Conservation (phyloP, 1,140 invertebrate genomes). For the Pogonomyrmex californicus region DNA sequence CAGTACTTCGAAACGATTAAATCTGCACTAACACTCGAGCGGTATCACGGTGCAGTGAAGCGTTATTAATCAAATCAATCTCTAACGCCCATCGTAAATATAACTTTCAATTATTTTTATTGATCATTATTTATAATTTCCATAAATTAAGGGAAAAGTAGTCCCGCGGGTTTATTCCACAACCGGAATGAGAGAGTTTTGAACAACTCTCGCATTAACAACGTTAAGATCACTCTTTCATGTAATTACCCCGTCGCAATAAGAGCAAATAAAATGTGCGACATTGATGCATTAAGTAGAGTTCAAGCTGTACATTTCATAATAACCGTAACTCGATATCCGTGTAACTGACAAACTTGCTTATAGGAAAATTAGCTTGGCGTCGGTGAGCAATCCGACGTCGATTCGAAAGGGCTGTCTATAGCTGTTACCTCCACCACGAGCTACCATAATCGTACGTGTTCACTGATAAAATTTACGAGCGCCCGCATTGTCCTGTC, state of each 20-base stretch:
- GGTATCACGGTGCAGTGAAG: neutral
- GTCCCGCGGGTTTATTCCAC: neutral
- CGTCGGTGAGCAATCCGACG: neutral
- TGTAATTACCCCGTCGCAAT: conserved; percentile 15
- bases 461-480: conserved; percentile 69
- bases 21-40: neutral
- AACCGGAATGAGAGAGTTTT: neutral
- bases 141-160: conserved; percentile 53
- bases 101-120: conserved; percentile 28
- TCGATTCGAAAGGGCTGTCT: neutral
- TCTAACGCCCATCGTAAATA: conserved; percentile 24
- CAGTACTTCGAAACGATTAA: conserved; percentile 31
- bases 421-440: conserved; percentile 30
- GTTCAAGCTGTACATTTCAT: conserved; percentile 8
- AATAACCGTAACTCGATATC: conserved; percentile 38
- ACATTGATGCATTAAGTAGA: conserved; percentile 41
- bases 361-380: conserved; percentile 28
- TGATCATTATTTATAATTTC: conserved; percentile 43
- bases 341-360: conserved; percentile 17
- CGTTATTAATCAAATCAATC: conserved; percentile 59
- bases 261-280: neutral
- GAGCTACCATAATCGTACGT: conserved; percentile 52
- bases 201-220: neutral
- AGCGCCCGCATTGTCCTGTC: conserved; percentile 62
- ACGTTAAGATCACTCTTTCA: conserved; percentile 26